A percentile compares a stretch with the other conserved stretches of the same genome.
Conservation (phyloP, 2,888 invertebrate species). For the Notodonta ziczac region DNA sequence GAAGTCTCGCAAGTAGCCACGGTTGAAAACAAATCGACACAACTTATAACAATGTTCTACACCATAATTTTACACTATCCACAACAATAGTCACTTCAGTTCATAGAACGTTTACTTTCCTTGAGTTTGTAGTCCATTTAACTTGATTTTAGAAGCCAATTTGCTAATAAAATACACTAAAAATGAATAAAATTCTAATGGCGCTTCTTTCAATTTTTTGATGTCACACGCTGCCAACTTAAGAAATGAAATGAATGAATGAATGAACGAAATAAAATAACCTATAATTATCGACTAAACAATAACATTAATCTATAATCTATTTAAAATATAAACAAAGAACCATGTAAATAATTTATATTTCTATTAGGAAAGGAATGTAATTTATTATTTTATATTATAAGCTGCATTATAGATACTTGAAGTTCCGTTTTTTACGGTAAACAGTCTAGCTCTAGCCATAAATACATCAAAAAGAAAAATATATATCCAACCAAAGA, state of each 20-base stretch:
- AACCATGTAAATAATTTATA: too few species aligned
- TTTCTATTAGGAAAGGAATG: too few species aligned
- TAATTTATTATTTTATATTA: too few species aligned
- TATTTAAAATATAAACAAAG: too few species aligned
- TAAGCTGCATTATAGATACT: too few species aligned
- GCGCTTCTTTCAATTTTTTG: constrained; percentile 82
- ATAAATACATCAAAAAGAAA: too few species aligned
- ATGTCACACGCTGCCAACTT: constrained; percentile 62
- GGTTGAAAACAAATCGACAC: constrained; percentile 77
- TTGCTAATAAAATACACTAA: constrained; percentile 43
- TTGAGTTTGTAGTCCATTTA: constrained; percentile 25
- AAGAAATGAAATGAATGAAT: constrained; percentile 20
- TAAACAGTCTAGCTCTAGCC: too few species aligned
- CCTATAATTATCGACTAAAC: too few species aligned
- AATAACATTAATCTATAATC: too few species aligned
- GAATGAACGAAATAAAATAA: too few species aligned
- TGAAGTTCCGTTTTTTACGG: too few species aligned
- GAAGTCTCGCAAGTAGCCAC: constrained; percentile 69
- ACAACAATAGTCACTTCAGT: constrained; percentile 20
- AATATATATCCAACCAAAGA: too few species aligned
- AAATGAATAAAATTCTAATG: constrained; percentile 60
- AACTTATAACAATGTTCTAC: constrained; percentile 27
- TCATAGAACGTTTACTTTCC: constrained; percentile 17
- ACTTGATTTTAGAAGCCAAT: constrained; percentile 23
- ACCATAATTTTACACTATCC: constrained; percentile 26